These are phyloP conservation scores for Acholoe squamosa DNA, from an alignment of 2,888 invertebrate genomes.

Conservation along the genomic window DNA sequence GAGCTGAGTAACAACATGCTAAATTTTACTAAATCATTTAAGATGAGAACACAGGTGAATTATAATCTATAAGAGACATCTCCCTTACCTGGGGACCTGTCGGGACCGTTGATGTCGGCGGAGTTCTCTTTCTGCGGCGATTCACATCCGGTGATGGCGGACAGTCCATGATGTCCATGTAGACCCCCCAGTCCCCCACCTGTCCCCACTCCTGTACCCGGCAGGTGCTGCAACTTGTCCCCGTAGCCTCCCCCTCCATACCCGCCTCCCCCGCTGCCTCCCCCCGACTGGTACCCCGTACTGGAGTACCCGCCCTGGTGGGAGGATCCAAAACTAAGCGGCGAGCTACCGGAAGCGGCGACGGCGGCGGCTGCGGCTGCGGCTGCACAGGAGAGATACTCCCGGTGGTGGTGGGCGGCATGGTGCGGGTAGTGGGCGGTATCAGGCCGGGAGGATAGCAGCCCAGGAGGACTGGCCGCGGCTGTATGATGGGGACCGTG, in stretches of 20 bases:
- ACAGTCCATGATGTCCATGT: background rate
- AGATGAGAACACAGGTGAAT: too few relatives aligned
- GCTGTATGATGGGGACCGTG: slow-evolving; percentile 34
- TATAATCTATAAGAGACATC: too few relatives aligned
- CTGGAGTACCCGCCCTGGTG: background rate
- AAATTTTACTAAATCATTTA: too few relatives aligned
- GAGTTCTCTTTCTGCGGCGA: slow-evolving; percentile 58
- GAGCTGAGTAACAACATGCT: too few relatives aligned
- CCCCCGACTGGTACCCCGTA: background rate
- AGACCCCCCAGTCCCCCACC: background rate
- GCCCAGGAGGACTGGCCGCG: background rate
- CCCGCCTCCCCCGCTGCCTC: background rate
- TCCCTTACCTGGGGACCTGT: slow-evolving; percentile 42
- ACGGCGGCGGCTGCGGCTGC: slow-evolving; percentile 41
- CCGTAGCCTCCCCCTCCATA: background rate
- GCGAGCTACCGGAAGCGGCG: background rate
- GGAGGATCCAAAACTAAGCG: background rate
- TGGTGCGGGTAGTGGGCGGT: background rate
- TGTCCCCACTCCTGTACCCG: background rate
- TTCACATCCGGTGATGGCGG: background rate
- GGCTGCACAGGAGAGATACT: slow-evolving; percentile 52
- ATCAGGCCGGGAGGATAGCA: slow-evolving; percentile 28
- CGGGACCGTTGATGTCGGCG: background rate
- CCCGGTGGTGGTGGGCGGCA: slow-evolving; percentile 14
- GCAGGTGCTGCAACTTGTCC: slow-evolving; percentile 39